Evolutionary conservation across 92 coral and sea anemone species (phyloP), one percentile per base, ranked within the genome.

Genomic region (Epizoanthus stellaris): DNA sequence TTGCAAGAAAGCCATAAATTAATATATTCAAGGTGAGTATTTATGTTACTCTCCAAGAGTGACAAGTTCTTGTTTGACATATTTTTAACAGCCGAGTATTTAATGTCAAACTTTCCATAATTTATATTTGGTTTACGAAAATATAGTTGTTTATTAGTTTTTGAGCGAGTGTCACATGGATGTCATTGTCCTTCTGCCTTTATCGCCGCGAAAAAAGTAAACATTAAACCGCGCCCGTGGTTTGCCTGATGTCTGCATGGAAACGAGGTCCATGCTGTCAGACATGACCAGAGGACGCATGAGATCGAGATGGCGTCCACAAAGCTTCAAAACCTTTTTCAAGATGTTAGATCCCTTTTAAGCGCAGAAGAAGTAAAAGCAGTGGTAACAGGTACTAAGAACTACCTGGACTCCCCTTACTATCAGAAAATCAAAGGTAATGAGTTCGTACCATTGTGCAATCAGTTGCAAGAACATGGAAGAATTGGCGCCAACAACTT

Each of bases 401-500:
- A 25, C 63, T 74, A 49, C 14, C 47, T 53, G 6, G 19, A 53
- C 3, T 49, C 80, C 5, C 80, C 80, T 20, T 63, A 19, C 34
- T 74, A 74, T 25, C 21, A 20, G 39, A 74, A 74, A 52, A 53
- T 74, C 40, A 19, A 74, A 6, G 54, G 49, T 43, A 53, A 12
- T 53, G 80, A 74, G 52, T 74, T 74, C 42, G 6, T 10, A 53
- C 49, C 80, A 6, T 52, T 30, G 43, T 13, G 63, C 20, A 11
- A 40, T 45, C 63, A 45, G 38, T 53, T 74, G 80, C 63, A 74
- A 23, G 25, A 74, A 25, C 80, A 74, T 30, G 80, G 80, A 74
- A 74, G 80, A 49, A 53, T 74, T 20, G 39, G 80, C 80, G 80
- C 63, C 34, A 53, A 21, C 20, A 74, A 74, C 30, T 52, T 74